Evolutionary conservation across 2,113 vertebrate genomes (phyloP).

Genomic region (Megaceryle maxima): DNA sequence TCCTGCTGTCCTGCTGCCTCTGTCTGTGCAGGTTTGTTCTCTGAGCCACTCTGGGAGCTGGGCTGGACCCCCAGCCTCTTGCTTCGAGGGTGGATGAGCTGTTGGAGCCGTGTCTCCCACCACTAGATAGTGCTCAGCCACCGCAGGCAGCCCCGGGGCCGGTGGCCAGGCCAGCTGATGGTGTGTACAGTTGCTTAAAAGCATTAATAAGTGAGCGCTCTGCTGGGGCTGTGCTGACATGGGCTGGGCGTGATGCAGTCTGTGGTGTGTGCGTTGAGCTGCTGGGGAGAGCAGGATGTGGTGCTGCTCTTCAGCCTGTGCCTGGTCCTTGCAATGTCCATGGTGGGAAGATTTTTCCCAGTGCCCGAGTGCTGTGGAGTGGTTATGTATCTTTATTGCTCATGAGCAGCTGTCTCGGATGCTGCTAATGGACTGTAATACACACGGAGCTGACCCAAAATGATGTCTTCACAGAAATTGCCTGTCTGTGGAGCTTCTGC

Average conservation of each 20-base stretch:
- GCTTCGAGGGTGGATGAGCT: background rate
- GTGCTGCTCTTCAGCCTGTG: background rate
- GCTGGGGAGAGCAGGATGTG: background rate
- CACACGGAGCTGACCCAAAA: background rate
- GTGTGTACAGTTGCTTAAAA: background rate
- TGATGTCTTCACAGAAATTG: background rate
- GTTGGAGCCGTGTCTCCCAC: background rate
- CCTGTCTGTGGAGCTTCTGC: background rate
- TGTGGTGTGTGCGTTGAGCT: accelerated
- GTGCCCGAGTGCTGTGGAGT: background rate
- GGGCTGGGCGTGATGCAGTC: accelerated
- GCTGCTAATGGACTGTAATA: background rate
- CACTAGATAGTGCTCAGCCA: background rate
- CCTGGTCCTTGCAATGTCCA: background rate
- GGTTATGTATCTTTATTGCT: background rate
- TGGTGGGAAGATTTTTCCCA: background rate
- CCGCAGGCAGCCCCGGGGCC: background rate
- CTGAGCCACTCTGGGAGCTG: background rate
- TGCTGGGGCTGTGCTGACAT: background rate
- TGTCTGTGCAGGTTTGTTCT: accelerated
- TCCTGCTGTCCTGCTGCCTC: background rate
- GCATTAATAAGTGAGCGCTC: too few relatives aligned
- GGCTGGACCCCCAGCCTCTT: background rate
- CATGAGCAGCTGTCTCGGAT: background rate
- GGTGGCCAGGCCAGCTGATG: accelerated